Percentiles rank a stretch among this genome's conserved stretches.
phyloP scores from a whole-genome alignment of 2,113 vertebrate species.

The Datnioides undecimradiatus region DNA sequence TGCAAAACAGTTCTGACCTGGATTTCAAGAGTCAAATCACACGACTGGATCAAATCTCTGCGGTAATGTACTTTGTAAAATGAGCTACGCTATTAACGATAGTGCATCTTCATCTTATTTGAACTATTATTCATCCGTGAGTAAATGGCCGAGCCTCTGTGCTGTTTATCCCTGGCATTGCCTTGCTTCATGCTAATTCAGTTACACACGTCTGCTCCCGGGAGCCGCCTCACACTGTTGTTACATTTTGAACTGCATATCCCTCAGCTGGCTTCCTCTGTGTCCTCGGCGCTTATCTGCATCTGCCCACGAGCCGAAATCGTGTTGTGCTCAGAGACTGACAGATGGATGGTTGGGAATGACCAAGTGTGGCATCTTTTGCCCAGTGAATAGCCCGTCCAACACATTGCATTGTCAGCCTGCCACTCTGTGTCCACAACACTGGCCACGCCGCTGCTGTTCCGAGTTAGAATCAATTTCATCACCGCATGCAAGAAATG shows the following conservation, averaged over 20 bases:
- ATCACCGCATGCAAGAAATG: conserved; percentile 43
- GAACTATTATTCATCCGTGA: conserved; percentile 20
- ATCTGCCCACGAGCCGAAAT: conserved; percentile 33
- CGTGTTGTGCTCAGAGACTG: conserved; percentile 38
- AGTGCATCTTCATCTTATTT: conserved; percentile 22
- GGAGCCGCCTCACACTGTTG: conserved; percentile 27
- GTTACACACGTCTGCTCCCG: conserved; percentile 25
- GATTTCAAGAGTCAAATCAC: conserved; percentile 41
- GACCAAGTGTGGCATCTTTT: conserved; percentile 45
- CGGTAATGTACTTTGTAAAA: conserved; percentile 14
- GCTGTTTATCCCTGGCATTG: conserved; percentile 26
- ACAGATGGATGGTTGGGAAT: conserved; percentile 37
- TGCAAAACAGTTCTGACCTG: conserved; percentile 39
- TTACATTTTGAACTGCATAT: conserved; percentile 33
- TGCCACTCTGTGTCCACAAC: conserved; percentile 18
- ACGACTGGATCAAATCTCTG: conserved; percentile 20
- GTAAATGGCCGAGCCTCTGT: conserved; percentile 4
- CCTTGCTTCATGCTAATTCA: conserved; percentile 31
- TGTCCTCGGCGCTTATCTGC: conserved; percentile 46
- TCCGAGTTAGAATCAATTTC: conserved; percentile 57
- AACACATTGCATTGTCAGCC: conserved; percentile 23
- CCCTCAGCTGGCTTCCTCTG: conserved; percentile 13
- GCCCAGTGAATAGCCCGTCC: conserved; percentile 21
- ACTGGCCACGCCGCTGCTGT: conserved; percentile 24
- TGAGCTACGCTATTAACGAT: conserved; percentile 2